Conservation (phyloP, 92 coral and sea anemone species). For the Epizoanthus stellaris region DNA sequence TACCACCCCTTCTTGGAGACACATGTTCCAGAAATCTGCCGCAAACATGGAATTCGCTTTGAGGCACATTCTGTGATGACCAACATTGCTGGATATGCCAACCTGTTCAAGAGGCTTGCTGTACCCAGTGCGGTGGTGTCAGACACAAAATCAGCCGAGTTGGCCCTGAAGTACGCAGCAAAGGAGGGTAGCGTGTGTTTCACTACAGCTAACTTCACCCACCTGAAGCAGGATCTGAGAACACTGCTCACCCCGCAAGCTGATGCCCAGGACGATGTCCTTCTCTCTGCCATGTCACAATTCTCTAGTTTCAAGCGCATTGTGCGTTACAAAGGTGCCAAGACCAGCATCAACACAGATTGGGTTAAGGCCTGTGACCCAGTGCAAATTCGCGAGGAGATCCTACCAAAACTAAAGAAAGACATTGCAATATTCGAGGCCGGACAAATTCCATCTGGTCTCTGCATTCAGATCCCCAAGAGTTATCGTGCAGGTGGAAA, state of each 20-base stretch:
- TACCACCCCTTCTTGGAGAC: constrained; percentile 72
- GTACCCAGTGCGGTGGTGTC: constrained; percentile 9
- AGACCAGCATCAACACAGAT: constrained; percentile 50
- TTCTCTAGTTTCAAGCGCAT: constrained; percentile 55
- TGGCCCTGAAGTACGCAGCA: constrained; percentile 59
- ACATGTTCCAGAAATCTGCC: constrained; percentile 59
- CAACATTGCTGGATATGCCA: constrained; percentile 53
- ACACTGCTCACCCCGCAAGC: constrained; percentile 28
- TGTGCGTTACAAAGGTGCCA: constrained; percentile 65
- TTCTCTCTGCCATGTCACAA: constrained; percentile 56
- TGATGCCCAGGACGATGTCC: constrained; percentile 37
- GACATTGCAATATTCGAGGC: constrained; percentile 62
- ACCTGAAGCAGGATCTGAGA: constrained; percentile 51
- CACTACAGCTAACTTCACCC: constrained; percentile 59
- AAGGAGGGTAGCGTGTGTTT: constrained; percentile 67
- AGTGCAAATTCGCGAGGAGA: constrained; percentile 60
- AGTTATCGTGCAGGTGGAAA: constrained; percentile 54
- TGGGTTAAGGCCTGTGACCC: constrained; percentile 57
- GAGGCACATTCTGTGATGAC: constrained; percentile 72
- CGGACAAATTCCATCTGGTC: constrained; percentile 55
- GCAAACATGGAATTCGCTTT: constrained; percentile 62
- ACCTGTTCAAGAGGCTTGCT: constrained; percentile 45
- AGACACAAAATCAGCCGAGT: constrained; percentile 43
- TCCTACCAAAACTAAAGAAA: constrained; percentile 59
- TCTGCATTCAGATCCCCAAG: constrained; percentile 63